A percentile compares a stretch with the other conserved stretches of the same genome.
Conservation (phyloP, 2,113 vertebrate genomes). For the Psilopogon haemacephalus region DNA sequence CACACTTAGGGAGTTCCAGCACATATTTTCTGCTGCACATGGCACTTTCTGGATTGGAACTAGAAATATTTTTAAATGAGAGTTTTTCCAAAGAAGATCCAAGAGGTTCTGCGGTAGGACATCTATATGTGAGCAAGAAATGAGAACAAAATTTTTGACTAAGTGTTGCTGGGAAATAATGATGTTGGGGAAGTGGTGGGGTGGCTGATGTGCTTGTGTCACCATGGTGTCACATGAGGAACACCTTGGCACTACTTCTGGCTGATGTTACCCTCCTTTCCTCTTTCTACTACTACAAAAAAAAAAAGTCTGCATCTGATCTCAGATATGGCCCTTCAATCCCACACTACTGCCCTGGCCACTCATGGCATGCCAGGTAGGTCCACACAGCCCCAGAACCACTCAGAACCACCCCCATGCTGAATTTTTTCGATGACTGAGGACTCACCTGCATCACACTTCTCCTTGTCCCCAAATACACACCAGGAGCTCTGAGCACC, state of each 20-base stretch:
- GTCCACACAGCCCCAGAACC: fast-evolving
- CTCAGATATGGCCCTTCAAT: background rate
- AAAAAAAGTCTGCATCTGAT: background rate
- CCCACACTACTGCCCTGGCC: fast-evolving
- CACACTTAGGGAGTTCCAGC: background rate
- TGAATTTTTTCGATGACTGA: background rate
- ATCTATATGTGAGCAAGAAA: background rate
- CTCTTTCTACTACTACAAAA: background rate
- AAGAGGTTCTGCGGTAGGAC: background rate
- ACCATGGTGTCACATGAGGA: background rate
- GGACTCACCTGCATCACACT: background rate
- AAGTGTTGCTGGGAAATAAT: background rate
- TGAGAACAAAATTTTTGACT: background rate
- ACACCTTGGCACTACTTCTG: background rate
- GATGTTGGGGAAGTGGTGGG: background rate
- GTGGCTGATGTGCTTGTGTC: fast-evolving
- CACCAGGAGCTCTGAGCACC: fast-evolving
- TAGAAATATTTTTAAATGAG: background rate
- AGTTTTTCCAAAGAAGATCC: background rate
- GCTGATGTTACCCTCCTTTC: background rate
- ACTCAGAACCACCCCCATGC: background rate
- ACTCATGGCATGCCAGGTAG: background rate
- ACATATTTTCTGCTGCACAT: background rate
- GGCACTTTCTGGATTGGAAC: background rate
- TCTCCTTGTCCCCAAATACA: background rate